Percentiles rank a stretch among this genome's conserved stretches.
phyloP scores from a whole-genome alignment of 2,797 vertebrate genomes.

The Pristis pectinata region DNA sequence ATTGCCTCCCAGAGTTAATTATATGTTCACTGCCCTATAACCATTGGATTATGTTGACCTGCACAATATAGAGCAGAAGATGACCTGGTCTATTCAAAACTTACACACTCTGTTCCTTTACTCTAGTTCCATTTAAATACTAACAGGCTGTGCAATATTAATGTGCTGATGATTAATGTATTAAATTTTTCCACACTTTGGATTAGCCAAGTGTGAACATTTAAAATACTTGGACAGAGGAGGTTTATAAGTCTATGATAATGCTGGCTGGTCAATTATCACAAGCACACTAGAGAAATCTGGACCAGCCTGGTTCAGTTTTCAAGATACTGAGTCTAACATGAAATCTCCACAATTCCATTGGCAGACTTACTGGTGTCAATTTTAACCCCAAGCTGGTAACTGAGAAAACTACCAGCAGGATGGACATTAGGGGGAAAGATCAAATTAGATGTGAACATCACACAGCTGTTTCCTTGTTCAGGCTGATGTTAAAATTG shows the following conservation, averaged over 20 bases:
- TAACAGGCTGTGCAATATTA: background rate
- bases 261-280: background rate
- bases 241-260: background rate
- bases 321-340: too few species aligned
- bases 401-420: too few species aligned
- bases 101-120: background rate
- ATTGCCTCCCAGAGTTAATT: background rate
- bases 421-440: too few species aligned
- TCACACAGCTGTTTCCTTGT: too few species aligned
- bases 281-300: too few species aligned
- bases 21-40: background rate
- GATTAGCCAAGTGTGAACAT: background rate
- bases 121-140: background rate
- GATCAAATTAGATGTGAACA: too few species aligned
- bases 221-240: background rate
- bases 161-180: background rate
- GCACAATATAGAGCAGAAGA: background rate
- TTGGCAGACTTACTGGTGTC: too few species aligned
- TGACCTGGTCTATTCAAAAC: background rate
- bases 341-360: too few species aligned
- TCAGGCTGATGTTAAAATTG: too few species aligned
- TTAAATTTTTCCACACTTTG: background rate
- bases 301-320: too few species aligned
- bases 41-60: background rate
- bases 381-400: too few species aligned